Conservation (phyloP, 2,888 invertebrate genomes). For the Cylindroiulus punctatus region DNA sequence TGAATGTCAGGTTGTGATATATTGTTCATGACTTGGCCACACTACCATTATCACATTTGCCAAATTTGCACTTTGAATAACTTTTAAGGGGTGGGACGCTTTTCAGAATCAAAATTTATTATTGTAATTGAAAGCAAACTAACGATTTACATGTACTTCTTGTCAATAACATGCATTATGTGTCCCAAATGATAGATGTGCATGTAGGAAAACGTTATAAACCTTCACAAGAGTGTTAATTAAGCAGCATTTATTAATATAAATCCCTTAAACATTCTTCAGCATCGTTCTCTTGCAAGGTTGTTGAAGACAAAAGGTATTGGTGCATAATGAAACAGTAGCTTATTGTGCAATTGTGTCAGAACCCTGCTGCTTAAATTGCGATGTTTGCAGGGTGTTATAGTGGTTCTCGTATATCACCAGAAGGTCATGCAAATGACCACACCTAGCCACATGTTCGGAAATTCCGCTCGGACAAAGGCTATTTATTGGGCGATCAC, state of each 20-base stretch:
- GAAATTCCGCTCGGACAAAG: conserved; percentile 32
- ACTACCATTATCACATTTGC: no score
- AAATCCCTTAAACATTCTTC: not conserved
- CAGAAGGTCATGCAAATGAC: not conserved
- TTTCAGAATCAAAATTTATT: no score
- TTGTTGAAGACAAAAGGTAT: not conserved
- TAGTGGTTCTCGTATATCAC: conserved; percentile 1
- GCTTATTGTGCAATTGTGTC: not conserved
- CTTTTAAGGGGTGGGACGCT: no score
- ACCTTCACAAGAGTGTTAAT: no score
- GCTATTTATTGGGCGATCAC: not conserved
- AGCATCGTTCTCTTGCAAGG: not conserved
- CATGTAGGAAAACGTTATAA: no score
- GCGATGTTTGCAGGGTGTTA: not conserved
- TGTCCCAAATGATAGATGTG: no score
- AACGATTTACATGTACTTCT: no score
- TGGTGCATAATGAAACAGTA: not conserved
- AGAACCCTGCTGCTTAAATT: not conserved
- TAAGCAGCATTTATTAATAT: not conserved
- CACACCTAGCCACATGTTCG: not conserved
- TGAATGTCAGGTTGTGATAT: no score
- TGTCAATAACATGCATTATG: no score
- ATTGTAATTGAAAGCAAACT: no score
- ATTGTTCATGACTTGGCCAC: no score
- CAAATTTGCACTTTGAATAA: no score